Percentiles rank a stretch among this genome's conserved stretches.
phyloP scores from a whole-genome alignment of 2,888 invertebrate species.

The Catocala fraxini region DNA sequence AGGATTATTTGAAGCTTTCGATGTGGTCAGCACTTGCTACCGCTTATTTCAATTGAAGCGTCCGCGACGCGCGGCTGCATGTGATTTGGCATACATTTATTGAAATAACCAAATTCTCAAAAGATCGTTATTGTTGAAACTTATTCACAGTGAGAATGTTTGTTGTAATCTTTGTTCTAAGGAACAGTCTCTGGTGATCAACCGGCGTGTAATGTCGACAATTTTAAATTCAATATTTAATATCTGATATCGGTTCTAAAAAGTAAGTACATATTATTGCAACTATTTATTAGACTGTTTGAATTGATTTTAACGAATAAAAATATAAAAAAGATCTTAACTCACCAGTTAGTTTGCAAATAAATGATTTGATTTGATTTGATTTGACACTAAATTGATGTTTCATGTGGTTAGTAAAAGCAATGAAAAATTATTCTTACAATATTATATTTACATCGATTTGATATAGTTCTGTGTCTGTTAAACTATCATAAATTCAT shows the following conservation, averaged over 20 bases:
- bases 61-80: slow-evolving; percentile 57
- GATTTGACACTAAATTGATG: too few species aligned
- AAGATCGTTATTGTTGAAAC: slow-evolving; percentile 28
- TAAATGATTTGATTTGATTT: too few species aligned
- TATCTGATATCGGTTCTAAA: not conserved
- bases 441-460: not conserved
- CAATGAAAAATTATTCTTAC: too few species aligned
- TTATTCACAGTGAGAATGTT: slow-evolving; percentile 40
- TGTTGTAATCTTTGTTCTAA: slow-evolving; percentile 23
- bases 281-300: too few species aligned
- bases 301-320: too few species aligned
- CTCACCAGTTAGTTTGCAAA: too few species aligned
- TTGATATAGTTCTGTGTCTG: too few species aligned
- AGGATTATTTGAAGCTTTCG: slow-evolving; percentile 56
- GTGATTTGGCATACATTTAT: slow-evolving; percentile 48
- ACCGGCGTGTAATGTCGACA: slow-evolving; percentile 32
- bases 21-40: slow-evolving; percentile 50
- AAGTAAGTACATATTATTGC: slow-evolving; percentile 9
- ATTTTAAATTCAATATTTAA: slow-evolving; percentile 10
- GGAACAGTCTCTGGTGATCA: slow-evolving; percentile 36
- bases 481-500: too few species aligned
- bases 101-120: slow-evolving; percentile 39
- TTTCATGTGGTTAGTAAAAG: too few species aligned
- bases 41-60: slow-evolving; percentile 69
- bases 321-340: too few species aligned